Conservation (phyloP, 2,797 vertebrate species). For the Gymnopithys bicolor region DNA sequence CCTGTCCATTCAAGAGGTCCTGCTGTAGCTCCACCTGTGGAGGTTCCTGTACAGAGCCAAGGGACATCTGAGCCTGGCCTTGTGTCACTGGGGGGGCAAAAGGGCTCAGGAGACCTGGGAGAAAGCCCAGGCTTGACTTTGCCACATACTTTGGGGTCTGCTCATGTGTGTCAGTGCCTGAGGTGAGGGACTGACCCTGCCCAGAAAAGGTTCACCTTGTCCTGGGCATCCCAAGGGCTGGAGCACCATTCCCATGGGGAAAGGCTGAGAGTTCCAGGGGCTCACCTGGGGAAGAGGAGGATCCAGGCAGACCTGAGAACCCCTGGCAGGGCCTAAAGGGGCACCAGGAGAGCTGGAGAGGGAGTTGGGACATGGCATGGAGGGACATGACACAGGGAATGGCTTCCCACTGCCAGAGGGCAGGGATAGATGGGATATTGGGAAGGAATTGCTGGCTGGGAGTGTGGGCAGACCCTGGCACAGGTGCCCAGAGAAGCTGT, state of each 20-base stretch:
- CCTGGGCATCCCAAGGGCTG: neutral
- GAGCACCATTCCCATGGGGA: neutral
- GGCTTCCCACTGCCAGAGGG: accelerated
- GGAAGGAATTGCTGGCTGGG: neutral
- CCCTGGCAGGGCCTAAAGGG: accelerated
- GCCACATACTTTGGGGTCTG: neutral
- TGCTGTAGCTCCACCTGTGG: neutral
- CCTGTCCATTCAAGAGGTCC: accelerated
- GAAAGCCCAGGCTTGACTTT: neutral
- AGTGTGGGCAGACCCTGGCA: accelerated
- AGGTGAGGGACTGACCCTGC: accelerated
- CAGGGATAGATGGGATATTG: neutral
- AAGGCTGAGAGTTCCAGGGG: accelerated
- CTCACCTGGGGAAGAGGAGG: too few relatives aligned
- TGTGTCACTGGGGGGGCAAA: neutral
- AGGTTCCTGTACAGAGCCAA: neutral
- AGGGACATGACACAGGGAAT: neutral
- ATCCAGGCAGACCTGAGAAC: neutral
- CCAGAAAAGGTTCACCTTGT: neutral
- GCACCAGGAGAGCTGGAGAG: neutral
- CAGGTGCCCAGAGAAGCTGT: neutral
- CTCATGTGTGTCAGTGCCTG: neutral
- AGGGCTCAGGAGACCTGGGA: neutral
- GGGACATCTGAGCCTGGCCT: accelerated
- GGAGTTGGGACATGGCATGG: neutral